Evolutionary conservation across 2,113 vertebrate genomes (phyloP).

Genomic region (Psophia crepitans): DNA sequence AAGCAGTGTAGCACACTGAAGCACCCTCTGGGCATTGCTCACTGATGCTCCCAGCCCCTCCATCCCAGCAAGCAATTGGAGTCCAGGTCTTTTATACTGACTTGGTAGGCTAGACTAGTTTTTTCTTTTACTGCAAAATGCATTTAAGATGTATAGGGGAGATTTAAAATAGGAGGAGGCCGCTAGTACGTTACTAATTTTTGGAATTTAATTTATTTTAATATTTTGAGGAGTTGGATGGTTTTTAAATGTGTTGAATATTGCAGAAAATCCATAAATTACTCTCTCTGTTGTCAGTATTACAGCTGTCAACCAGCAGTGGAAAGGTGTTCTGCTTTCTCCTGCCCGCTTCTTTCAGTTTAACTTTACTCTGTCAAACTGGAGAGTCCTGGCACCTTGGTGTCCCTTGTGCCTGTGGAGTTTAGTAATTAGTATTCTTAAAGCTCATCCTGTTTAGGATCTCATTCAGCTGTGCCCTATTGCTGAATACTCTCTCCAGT

Average conservation of each 20-base stretch:
- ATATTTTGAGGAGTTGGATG: not conserved
- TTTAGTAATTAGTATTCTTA: not conserved
- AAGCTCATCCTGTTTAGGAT: not conserved
- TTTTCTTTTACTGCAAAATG: not conserved
- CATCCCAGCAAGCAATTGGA: not conserved
- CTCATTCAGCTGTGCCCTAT: not conserved
- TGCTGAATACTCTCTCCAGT: not conserved
- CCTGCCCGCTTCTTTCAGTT: not conserved
- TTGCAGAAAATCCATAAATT: not conserved
- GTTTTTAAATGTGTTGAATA: not conserved
- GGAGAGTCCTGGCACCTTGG: not conserved
- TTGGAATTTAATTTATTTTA: not conserved
- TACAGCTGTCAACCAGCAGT: not conserved
- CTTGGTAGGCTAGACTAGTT: not conserved
- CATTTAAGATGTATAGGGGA: not conserved
- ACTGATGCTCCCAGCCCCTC: not conserved
- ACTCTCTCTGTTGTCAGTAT: not conserved
- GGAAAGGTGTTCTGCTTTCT: not conserved
- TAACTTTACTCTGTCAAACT: not conserved
- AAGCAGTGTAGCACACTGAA: not conserved
- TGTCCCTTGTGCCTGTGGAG: not conserved
- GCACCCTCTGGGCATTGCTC: accelerated
- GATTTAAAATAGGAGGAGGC: not conserved
- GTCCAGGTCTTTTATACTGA: not conserved
- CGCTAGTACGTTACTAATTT: not conserved